Percentiles rank a stretch among this genome's conserved stretches.
Evolutionary conservation across 2,888 invertebrate species (phyloP).

Genomic region (Coleophora flavipennella): DNA sequence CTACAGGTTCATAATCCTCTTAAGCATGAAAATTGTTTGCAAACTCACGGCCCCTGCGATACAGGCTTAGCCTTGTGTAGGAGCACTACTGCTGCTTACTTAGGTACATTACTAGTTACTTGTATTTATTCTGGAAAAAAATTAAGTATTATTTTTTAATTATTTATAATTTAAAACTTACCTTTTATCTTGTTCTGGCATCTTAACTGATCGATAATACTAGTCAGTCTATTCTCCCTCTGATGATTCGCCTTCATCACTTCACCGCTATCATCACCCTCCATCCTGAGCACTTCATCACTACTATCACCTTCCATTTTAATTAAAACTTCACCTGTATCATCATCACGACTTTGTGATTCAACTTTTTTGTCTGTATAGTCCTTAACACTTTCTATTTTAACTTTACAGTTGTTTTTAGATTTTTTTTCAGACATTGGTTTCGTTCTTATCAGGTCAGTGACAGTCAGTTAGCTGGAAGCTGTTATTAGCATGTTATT

Average conservation of each 20-base stretch:
- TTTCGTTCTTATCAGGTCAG: neutral
- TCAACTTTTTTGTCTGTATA: slow-evolving; percentile 12
- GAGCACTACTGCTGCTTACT: no score
- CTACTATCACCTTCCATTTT: slow-evolving; percentile 20
- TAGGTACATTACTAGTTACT: no score
- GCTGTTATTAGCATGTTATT: slow-evolving; percentile 1
- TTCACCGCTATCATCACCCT: slow-evolving; percentile 33
- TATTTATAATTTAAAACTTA: slow-evolving; percentile 22
- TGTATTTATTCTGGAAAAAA: no score
- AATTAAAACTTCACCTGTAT: slow-evolving; percentile 20
- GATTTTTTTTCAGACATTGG: slow-evolving; percentile 1
- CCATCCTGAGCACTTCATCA: slow-evolving; percentile 33
- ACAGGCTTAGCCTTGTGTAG: no score
- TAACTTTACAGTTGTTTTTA: neutral
- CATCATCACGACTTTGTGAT: slow-evolving; percentile 15
- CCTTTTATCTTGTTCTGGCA: slow-evolving; percentile 60
- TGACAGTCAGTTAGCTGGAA: neutral
- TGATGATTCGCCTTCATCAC: slow-evolving; percentile 29
- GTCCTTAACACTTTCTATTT: neutral
- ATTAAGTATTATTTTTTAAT: no score
- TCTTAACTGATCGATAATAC: slow-evolving; percentile 62
- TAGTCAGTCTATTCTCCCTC: slow-evolving; percentile 55
- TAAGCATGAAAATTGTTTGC: no score
- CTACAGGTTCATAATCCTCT: no score
- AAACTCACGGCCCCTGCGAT: no score